Evolutionary conservation across 2,113 vertebrate species (phyloP), one percentile per base, ranked within the genome.

Genomic region (Passer domesticus): DNA sequence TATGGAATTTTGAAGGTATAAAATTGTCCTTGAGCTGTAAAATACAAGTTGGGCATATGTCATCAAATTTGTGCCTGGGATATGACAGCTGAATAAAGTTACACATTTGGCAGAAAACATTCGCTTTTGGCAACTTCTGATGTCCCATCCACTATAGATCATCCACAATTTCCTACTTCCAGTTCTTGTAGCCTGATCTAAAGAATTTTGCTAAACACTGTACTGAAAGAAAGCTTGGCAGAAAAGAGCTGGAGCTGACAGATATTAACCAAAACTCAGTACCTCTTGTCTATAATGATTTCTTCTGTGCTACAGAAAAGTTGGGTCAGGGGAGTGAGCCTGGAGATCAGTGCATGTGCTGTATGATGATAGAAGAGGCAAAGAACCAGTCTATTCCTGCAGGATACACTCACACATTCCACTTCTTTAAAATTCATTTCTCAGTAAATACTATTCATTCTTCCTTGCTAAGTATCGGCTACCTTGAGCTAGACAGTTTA

Each of bases 51-150:
- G 62, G 64, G 64, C 53, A 95, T 60, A 86, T 89, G 82, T 78
- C 72, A 77, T 67, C 43, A 76, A 55, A 87, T 89, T 56, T 64
- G n/a, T 73, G 68, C 31, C 66, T 76, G 18, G 25, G 44, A 83
- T 92, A 90, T 84, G 80, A 86, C 19, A 63, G 49, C 24, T 63
- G 52, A 94, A 86, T 86, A 53, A 90, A 89, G 80, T 90, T 92
- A 56, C 13, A n/a, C 9, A 31, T 91, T 74, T 82, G 47, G 64
- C 70, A 90, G 81, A 76, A 90, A 89, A 69, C 49, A 35, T 78
- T 95, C 76, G 60, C 69, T 93, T 96, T 88, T 96, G 92, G 93
- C 92, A 90, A 43, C 37, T 75, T 64, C 60, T 72, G 3, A 28
- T 82, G 69, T 90, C 58, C 86, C 73, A 73, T 96, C 69, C 66